Conservation (phyloP, 2,888 invertebrate species). For the Leptinotarsa tumamoca region DNA sequence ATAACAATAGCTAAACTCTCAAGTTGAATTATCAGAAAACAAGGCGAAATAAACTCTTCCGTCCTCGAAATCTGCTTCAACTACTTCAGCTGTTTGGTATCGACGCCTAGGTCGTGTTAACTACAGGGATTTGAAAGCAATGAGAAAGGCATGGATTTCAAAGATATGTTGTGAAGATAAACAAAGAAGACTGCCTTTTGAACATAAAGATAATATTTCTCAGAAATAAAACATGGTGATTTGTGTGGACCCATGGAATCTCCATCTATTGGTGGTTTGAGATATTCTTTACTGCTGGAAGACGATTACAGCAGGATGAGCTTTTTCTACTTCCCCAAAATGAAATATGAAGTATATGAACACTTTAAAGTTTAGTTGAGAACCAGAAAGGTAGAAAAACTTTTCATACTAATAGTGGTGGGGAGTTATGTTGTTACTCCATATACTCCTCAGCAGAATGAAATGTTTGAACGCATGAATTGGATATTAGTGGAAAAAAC, state of each 20-base stretch:
- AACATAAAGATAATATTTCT: constrained; percentile 22
- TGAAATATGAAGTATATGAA: constrained; percentile 50
- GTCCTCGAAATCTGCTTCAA: background rate
- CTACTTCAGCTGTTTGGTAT: constrained; percentile 27
- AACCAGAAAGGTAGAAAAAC: constrained; percentile 46
- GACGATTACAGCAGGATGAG: constrained; percentile 55
- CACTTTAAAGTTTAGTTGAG: constrained; percentile 48
- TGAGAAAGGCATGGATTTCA: constrained; percentile 20
- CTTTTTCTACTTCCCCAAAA: constrained; percentile 53
- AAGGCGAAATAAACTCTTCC: background rate
- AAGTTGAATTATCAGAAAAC: constrained; percentile 34
- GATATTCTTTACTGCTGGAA: constrained; percentile 54
- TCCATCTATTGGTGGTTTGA: constrained; percentile 41
- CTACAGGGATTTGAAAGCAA: constrained; percentile 28
- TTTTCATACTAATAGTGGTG: too few relatives aligned
- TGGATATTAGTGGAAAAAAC: background rate
- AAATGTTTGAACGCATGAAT: constrained; percentile 46
- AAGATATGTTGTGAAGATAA: constrained; percentile 24
- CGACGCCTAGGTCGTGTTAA: constrained; percentile 34
- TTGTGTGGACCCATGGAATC: constrained; percentile 45
- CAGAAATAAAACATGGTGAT: constrained; percentile 39
- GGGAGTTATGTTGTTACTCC: background rate
- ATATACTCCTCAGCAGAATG: constrained; percentile 49
- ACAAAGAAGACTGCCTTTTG: constrained; percentile 19
- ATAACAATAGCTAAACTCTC: constrained; percentile 41